A percentile compares a stretch with the other conserved stretches of the same genome.
phyloP scores from a whole-genome alignment of 2,113 vertebrate species.

The Pyxicephalus adspersus region DNA sequence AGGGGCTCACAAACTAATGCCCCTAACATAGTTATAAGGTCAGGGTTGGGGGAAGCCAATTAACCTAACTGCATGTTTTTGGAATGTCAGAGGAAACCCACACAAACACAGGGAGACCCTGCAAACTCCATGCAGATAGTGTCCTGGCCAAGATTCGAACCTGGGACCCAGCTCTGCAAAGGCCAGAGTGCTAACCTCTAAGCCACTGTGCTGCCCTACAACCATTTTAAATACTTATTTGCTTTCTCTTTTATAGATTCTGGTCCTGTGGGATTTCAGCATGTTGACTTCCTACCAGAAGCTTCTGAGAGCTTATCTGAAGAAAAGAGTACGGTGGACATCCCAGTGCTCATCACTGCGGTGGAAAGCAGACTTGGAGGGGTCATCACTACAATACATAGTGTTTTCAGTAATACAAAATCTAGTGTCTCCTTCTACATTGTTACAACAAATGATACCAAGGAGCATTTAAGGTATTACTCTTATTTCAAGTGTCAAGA shows the following conservation, averaged over 20 bases:
- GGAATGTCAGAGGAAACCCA: too few species aligned
- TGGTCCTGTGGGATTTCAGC: conserved; percentile 75
- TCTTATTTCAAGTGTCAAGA: conserved; percentile 66
- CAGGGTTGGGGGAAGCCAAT: too few species aligned
- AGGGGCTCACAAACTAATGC: too few species aligned
- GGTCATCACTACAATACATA: conserved; percentile 89
- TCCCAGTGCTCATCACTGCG: conserved; percentile 89
- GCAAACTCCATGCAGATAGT: too few species aligned
- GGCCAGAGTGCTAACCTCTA: too few species aligned
- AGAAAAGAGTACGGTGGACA: conserved; percentile 74
- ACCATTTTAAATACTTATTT: too few species aligned
- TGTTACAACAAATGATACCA: conserved; percentile 89
- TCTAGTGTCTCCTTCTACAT: conserved; percentile 89
- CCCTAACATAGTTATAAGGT: too few species aligned
- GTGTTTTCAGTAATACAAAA: conserved; percentile 85
- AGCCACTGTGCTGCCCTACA: too few species aligned
- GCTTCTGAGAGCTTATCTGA: conserved; percentile 62
- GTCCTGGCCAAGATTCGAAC: too few species aligned
- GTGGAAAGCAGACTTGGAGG: conserved; percentile 89
- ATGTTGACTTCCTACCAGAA: conserved; percentile 81
- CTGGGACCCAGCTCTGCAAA: too few species aligned
- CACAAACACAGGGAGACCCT: too few species aligned
- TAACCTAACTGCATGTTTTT: too few species aligned
- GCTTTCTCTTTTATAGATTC: conserved; percentile 71
- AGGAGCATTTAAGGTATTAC: conserved; percentile 84